These are phyloP conservation scores for Nephrotoma appendiculata DNA, from an alignment of 2,888 invertebrate species.

Conservation along the genomic window DNA sequence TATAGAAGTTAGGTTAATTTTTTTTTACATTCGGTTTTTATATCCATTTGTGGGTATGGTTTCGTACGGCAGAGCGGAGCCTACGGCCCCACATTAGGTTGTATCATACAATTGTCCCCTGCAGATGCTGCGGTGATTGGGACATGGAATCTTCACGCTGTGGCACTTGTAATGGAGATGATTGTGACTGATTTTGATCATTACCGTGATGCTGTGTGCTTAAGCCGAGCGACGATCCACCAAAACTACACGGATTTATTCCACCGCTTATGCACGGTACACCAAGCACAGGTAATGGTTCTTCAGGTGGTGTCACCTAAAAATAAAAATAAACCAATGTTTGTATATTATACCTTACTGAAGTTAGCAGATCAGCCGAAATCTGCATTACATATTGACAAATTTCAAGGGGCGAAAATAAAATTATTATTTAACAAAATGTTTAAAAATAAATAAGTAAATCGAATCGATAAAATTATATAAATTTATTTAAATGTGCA, in stretches of 20 bases:
- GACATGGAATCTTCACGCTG: conserved; percentile 29
- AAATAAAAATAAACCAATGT: not conserved
- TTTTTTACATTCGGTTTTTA: conserved; percentile 15
- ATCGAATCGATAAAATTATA: no score
- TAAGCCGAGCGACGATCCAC: conserved; percentile 27
- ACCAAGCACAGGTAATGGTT: conserved; percentile 32
- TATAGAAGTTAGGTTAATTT: not conserved
- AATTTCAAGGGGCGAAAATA: no score
- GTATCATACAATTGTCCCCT: conserved; percentile 91
- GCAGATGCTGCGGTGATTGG: conserved; percentile 51
- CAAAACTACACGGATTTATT: conserved; percentile 27
- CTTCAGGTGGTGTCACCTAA: conserved; percentile 53
- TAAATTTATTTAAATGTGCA: no score
- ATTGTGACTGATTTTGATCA: conserved; percentile 37
- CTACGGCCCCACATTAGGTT: conserved; percentile 86
- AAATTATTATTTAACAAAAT: no score
- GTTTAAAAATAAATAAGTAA: no score
- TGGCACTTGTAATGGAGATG: conserved; percentile 44
- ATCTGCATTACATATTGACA: no score
- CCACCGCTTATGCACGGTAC: conserved; percentile 30
- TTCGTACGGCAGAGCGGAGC: conserved; percentile 60
- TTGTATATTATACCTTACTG: no score
- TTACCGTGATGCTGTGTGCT: conserved; percentile 17
- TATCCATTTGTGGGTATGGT: conserved; percentile 42
- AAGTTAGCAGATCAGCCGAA: no score